Evolutionary conservation across 1,140 invertebrate species (phyloP).

Genomic region (Leptoteleia sp.): DNA sequence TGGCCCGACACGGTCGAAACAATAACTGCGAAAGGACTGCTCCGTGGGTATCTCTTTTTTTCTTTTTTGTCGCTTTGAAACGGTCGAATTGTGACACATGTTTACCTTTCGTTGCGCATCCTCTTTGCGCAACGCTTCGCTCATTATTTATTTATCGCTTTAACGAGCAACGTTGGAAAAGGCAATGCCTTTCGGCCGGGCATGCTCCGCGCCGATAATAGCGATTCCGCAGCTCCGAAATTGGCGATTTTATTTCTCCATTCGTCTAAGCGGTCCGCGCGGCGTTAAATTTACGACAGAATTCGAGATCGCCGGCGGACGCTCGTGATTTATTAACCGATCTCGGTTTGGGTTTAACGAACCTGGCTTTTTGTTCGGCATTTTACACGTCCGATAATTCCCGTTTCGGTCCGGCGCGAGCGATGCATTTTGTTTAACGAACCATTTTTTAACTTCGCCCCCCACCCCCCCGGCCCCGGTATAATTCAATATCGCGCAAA

Average conservation of each 20-base stretch:
- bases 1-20: too few relatives aligned
- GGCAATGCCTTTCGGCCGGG: constrained; percentile 35
- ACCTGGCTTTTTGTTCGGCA: constrained; percentile 23
- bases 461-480: neutral
- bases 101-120: too few relatives aligned
- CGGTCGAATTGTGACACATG: too few relatives aligned
- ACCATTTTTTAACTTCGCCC: constrained; percentile 40
- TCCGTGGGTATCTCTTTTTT: too few relatives aligned
- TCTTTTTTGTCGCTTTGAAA: too few relatives aligned
- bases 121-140: constrained; percentile 41
- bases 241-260: constrained; percentile 49
- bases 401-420: constrained; percentile 21
- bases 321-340: constrained; percentile 60
- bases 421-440: constrained; percentile 43
- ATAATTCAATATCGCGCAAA: constrained; percentile 42
- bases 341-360: constrained; percentile 48
- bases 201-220: constrained; percentile 53
- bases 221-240: constrained; percentile 57
- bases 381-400: constrained; percentile 51
- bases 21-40: too few relatives aligned
- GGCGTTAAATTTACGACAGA: constrained; percentile 53
- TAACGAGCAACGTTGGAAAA: constrained; percentile 67
- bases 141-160: constrained; percentile 72
- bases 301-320: constrained; percentile 48
- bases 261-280: constrained; percentile 38